Base-by-base conservation (phyloP, 1,140 invertebrate species). In the Drosophila teissieri region DNA sequence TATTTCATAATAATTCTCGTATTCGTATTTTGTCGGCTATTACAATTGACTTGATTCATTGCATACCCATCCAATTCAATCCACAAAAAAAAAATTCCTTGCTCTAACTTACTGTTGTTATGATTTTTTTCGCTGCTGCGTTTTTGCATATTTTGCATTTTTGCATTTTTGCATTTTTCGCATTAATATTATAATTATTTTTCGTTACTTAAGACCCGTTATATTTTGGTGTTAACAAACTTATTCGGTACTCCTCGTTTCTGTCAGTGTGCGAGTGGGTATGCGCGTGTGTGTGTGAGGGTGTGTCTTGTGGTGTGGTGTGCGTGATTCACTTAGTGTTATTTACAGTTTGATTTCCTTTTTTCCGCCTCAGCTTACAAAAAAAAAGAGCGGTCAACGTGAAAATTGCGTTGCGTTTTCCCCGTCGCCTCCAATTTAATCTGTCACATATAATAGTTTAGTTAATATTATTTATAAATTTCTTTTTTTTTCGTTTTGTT, bases 171-270 rank as follows among this genome's bases (percentile, higher is more conserved):
- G n/a, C 14, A 17, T 52, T 52, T 17, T 52, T 36, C 4, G 4
- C 37, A 39, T 14, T 39, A 39, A 3, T 39, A 27, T 46, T 46
- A 46, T 22, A 8, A 14, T 27, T 44, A 44, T n/a, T 11, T 12
- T 39, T 63, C 54, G 15, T 70, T 85, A 88, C 83, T 86, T 86
- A 84, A 84, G 81, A 84, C 80, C 80, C 77, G 81, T 84, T 70
- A 77, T 69, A 54, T 45, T 69, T 75, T 85, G 81, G 68, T 86
- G 73, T 85, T 85, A 69, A 75, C 74, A 85, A 85, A 86, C 78
- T 83, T 88, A 82, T 76, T 40, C 54, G 40, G 55, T 88, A 88
- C 64, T 61, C 65, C 65, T 24, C 48, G 65, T 17, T 44, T 19
- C 4, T 48, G 22, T 27, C 42, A 22, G 42, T 45, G 42, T 77